Base-by-base conservation (phyloP, 2,113 vertebrate genomes). In the Typhlomys cinereus region DNA sequence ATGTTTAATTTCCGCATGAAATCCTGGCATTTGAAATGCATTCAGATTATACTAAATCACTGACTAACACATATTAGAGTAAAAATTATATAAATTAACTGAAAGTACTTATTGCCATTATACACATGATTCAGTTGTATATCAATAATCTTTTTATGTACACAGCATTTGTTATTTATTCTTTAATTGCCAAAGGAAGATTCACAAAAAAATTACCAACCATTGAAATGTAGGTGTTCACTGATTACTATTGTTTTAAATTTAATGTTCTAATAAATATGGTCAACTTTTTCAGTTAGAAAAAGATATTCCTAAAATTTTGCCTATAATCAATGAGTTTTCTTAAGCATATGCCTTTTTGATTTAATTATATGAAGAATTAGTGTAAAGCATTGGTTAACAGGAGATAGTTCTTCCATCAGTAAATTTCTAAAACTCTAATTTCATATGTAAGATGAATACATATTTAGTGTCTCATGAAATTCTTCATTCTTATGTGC, bases 381-480 rank as follows among this genome's bases (percentile, higher is more conserved):
- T 7, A 85, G 8, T 44, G 10, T 79, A 57, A 27, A 41, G 1
- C 31, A 73, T 5, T 50, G 12, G 11, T 57, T 44, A 83, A 48
- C 17, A 41, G 11, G 73, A 34, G 15, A 64, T 23, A n/a, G 6
- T 61, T 57, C 7, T 23, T 75, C 92, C 20, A 10, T 15, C 71
- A 15, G 5, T 87, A 15, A 83, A 73, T 3, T 59, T 1, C 81
- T 10, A 1, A 78, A 61, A 20, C 14, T 11, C 69, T 12, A 66
- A 23, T 50, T 91, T 83, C 10, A 71, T 14, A 4, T 67, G 36
- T 71, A 82, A 88, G 81, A 96, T 71, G 64, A 81, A 82, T 20
- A 20, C 11, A 36, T 15, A 75, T 41, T 88, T 86, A 75, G 10
- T 27, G 66, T 61, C 15, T 70, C 46, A 52, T 79, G 7, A 75